A percentile compares a stretch with the other conserved stretches of the same genome.
These are phyloP conservation scores for Todus mexicanus DNA, from an alignment of 2,797 vertebrate genomes.

Conservation along the genomic window DNA sequence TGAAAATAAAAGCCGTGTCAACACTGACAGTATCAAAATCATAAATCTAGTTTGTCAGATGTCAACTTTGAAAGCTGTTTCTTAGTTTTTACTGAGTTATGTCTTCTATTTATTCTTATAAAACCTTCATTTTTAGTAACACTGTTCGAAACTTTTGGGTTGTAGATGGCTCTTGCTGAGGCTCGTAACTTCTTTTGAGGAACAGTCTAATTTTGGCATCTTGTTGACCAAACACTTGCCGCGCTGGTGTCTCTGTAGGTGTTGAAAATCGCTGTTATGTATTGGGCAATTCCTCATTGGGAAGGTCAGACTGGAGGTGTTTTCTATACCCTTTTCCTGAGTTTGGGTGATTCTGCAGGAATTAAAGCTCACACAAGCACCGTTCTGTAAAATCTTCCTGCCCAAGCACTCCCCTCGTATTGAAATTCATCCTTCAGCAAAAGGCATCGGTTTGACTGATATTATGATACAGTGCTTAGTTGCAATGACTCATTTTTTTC, in stretches of 20 bases:
- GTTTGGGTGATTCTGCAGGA: not conserved
- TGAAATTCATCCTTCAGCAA: not conserved
- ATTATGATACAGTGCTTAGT: not conserved
- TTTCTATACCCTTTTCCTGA: not conserved
- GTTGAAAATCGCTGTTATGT: not conserved
- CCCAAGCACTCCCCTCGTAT: not conserved
- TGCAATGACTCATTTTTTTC: not conserved
- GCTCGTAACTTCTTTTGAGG: not conserved
- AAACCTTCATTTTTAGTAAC: not conserved
- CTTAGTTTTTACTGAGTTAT: not conserved
- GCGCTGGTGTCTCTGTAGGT: not conserved
- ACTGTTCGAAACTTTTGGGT: not conserved
- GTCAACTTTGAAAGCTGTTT: not conserved
- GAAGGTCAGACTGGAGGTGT: not conserved
- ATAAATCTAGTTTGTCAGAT: too few species aligned
- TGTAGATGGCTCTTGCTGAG: not conserved
- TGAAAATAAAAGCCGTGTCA: not conserved
- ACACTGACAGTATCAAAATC: not conserved
- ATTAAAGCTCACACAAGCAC: not conserved
- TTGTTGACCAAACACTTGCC: not conserved
- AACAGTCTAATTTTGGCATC: not conserved
- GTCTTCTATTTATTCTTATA: not conserved
- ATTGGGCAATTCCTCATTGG: not conserved
- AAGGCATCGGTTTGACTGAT: not conserved
- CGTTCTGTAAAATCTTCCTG: not conserved